Percentiles rank a stretch among this genome's conserved stretches.
Conservation (phyloP, 1,140 invertebrate genomes). For the Teleogryllus occipitalis region DNA sequence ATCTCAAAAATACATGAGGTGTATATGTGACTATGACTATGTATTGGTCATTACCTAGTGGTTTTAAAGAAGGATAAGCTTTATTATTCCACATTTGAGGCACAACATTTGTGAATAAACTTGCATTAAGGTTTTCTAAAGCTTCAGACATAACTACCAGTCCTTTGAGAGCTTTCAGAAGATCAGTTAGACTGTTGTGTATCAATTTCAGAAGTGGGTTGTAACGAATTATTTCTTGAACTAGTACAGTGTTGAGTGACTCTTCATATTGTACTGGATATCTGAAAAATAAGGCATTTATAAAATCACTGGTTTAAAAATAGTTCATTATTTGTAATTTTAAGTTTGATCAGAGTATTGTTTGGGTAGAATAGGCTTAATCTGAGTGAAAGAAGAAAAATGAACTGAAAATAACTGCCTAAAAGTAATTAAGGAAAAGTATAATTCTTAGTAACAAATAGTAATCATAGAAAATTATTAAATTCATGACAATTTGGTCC, state of each 20-base stretch:
- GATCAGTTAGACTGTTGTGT: conserved; percentile 48
- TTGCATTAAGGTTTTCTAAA: conserved; percentile 56
- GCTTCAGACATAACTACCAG: conserved; percentile 68
- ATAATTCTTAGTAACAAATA: too few species aligned
- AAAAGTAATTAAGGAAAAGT: too few species aligned
- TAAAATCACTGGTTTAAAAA: too few species aligned
- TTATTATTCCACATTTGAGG: conserved; percentile 60
- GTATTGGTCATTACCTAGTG: conserved; percentile 45
- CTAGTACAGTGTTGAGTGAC: conserved; percentile 73
- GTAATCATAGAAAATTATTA: too few species aligned
- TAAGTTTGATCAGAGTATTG: too few species aligned
- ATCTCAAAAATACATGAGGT: not conserved
- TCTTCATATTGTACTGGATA: conserved; percentile 72
- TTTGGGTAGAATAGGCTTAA: too few species aligned
- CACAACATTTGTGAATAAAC: conserved; percentile 56
- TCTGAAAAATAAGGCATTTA: conserved; percentile 34
- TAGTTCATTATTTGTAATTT: too few species aligned
- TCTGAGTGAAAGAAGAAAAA: too few species aligned
- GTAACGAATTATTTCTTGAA: conserved; percentile 71
- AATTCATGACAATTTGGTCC: too few species aligned
- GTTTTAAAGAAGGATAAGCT: conserved; percentile 75
- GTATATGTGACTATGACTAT: not conserved
- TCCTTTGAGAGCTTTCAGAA: conserved; percentile 66
- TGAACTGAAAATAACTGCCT: too few species aligned
- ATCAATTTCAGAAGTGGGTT: conserved; percentile 59